Base-by-base conservation (phyloP, 64 coral and sea anemone species). In the Astreopora myriophthalma region DNA sequence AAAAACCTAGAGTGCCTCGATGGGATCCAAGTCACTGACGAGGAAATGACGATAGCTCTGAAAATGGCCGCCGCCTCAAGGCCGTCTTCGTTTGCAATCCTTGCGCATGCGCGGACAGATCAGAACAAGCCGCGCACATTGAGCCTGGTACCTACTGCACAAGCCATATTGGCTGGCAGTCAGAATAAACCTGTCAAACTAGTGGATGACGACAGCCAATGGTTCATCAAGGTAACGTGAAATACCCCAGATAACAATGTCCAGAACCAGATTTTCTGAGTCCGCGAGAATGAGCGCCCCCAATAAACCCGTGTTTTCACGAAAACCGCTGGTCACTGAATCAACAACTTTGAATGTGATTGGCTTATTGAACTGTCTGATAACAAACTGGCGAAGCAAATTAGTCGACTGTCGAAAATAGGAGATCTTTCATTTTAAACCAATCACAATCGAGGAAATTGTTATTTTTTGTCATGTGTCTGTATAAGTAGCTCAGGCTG, bases 1-100 rank as follows among this genome's bases (percentile, higher is more conserved):
- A 95, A 93, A 73, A 93, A 93, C 39, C 87, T 99, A 0, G 89
- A 99, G 34, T 58, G 87, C 16, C 76, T 99, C 7, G 94, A 99
- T 73, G 91, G 89, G 22, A 28, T 48, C 1, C 42, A 69, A 22
- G 94, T 99, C 4, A 85, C 94, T 25, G 93, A 91, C 29, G 94
- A 99, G 33, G 97, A 99, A 34, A 91, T 95, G 27, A 85, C 94
- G 9, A 58, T 83, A 48, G 90, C 97, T 5, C 82, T 99, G 48
- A 91, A 92, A 19, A 89, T 90, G 80, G 97, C 97, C 13, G 97
- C 97, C n/a, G 94, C 97, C n/a, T 99, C 97, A 0, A 67, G 97
- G 36, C 95, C 95, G 17, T 93, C 97, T 28, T 85, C 94, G 1
- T 99, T 99, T 73, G 87, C 97, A 6, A 87, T 99, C 26, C 87